Evolutionary conservation across 1,140 invertebrate genomes (phyloP).

Genomic region (Gonioctena quinquepunctata): DNA sequence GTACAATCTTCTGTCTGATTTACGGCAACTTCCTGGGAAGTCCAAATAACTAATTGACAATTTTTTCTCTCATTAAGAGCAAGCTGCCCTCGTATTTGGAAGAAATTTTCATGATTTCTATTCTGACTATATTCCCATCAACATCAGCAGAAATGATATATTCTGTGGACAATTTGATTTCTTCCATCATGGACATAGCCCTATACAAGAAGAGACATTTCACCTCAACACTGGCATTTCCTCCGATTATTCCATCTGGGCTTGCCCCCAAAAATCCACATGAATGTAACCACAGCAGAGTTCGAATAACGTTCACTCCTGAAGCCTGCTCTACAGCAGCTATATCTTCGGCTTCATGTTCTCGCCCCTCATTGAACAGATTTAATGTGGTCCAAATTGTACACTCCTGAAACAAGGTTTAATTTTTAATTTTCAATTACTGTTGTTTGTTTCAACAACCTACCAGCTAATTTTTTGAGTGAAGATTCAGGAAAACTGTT

Average conservation of each 20-base stretch:
- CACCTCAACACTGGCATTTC: slow-evolving; percentile 30
- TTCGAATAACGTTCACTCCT: background rate
- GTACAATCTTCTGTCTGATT: too few species aligned
- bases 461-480: background rate
- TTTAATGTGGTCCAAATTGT: slow-evolving; percentile 5
- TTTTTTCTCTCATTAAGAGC: too few species aligned
- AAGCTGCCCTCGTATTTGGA: too few species aligned
- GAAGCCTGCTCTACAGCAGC: background rate
- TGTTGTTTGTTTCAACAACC: background rate
- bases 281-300: slow-evolving; percentile 15
- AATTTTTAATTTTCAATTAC: background rate
- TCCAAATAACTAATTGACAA: too few species aligned
- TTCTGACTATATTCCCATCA: too few species aligned
- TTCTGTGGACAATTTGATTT: slow-evolving; percentile 3
- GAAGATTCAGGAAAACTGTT: background rate
- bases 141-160: slow-evolving; percentile 21
- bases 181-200: background rate
- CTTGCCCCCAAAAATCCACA: slow-evolving; percentile 31
- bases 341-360: slow-evolving; percentile 1
- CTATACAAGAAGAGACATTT: slow-evolving; percentile 31
- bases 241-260: slow-evolving; percentile 28
- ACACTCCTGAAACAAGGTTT: background rate
- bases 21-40: too few species aligned
- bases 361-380: slow-evolving; percentile 22
- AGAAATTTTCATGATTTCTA: too few species aligned